Percentiles rank a stretch among this genome's conserved stretches.
Evolutionary conservation across 1,140 invertebrate genomes (phyloP).

Genomic region (Portunus trituberculatus): DNA sequence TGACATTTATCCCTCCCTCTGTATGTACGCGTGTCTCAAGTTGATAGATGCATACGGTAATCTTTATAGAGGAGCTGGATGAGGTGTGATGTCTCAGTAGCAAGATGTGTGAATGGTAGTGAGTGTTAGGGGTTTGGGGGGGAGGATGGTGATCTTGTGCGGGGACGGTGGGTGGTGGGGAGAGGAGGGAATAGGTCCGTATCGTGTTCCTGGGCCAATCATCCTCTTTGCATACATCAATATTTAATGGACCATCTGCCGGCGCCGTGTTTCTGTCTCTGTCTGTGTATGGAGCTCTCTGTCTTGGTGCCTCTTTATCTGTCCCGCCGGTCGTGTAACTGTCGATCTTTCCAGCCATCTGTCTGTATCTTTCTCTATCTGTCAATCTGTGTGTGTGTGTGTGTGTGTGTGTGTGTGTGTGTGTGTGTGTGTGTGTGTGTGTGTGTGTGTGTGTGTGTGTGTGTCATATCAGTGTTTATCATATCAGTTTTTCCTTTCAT

Average conservation of each 20-base stretch:
- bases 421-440: background rate
- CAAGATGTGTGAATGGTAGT: background rate
- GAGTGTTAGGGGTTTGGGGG: background rate
- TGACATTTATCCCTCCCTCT: too few relatives aligned
- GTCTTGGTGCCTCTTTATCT: conserved; percentile 27
- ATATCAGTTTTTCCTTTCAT: background rate
- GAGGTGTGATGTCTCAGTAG: background rate
- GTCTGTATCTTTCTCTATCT: conserved; percentile 26
- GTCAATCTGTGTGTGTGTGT: background rate
- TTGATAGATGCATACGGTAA: background rate
- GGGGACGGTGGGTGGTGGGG: background rate
- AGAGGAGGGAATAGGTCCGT: background rate
- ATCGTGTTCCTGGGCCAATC: conserved; percentile 28
- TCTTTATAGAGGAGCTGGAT: background rate
- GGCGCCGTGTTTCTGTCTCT: conserved; percentile 26
- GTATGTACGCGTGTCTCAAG: background rate
- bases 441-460: conserved; percentile 11
- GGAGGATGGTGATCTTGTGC: background rate
- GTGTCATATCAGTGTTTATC: background rate
- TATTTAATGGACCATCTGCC: background rate
- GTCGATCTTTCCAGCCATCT: conserved; percentile 5
- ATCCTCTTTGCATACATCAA: conserved; percentile 53
- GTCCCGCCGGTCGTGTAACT: background rate
- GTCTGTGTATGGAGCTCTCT: conserved; percentile 28
- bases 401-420: background rate